Conservation (phyloP, 2,888 invertebrate species). For the Melanchra persicariae region DNA sequence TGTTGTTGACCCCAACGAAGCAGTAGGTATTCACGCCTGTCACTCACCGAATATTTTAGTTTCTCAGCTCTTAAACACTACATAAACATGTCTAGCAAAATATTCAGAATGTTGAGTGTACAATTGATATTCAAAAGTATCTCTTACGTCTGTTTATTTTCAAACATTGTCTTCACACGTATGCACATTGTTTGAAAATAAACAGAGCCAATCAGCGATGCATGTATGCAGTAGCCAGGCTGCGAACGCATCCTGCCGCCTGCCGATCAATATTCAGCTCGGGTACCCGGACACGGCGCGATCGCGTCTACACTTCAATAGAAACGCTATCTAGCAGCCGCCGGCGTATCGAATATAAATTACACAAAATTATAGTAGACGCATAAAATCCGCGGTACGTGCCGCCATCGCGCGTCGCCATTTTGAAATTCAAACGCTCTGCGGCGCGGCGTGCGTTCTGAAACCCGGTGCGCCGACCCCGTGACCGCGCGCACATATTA, state of each 20-base stretch:
- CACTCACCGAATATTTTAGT: slow-evolving; percentile 41
- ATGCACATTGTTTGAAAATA: slow-evolving; percentile 74
- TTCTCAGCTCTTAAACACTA: slow-evolving; percentile 35
- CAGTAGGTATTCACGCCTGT: slow-evolving; percentile 23
- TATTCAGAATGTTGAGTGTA: slow-evolving; percentile 57
- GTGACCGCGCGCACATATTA: slow-evolving; percentile 88
- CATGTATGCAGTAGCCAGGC: slow-evolving; percentile 77
- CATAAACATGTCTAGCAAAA: slow-evolving; percentile 51
- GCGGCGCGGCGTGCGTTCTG: slow-evolving; percentile 75
- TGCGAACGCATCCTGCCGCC: slow-evolving; percentile 80
- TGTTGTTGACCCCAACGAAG: slow-evolving; percentile 35
- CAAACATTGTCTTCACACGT: slow-evolving; percentile 72
- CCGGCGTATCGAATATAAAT: slow-evolving; percentile 88
- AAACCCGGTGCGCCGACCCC: slow-evolving; percentile 85
- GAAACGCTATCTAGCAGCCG: slow-evolving; percentile 84
- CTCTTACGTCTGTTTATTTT: slow-evolving; percentile 72
- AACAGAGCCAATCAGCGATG: slow-evolving; percentile 74
- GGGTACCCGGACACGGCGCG: slow-evolving; percentile 82
- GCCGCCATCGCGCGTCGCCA: slow-evolving; percentile 75
- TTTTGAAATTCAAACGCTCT: slow-evolving; percentile 76
- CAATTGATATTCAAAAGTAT: slow-evolving; percentile 74
- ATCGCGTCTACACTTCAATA: slow-evolving; percentile 84
- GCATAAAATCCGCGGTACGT: slow-evolving; percentile 81
- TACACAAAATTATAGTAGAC: slow-evolving; percentile 85
- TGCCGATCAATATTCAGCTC: slow-evolving; percentile 82